phyloP scores from a whole-genome alignment of 2,797 vertebrate genomes.

The Crenuchus spilurus region DNA sequence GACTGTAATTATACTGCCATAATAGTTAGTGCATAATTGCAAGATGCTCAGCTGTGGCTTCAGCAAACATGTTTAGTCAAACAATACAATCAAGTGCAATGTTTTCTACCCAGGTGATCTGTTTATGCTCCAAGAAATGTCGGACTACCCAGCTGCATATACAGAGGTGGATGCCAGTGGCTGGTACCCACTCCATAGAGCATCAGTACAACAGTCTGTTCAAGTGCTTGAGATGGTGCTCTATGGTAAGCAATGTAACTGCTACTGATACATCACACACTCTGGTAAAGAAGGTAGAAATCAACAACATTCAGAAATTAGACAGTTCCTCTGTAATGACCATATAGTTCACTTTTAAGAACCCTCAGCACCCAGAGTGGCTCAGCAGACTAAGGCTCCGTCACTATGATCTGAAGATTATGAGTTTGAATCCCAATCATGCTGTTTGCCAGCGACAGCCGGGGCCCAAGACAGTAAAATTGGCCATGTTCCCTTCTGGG shows the following conservation, averaged over 20 bases:
- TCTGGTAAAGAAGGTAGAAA: background rate
- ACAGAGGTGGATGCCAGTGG: constrained; percentile 82
- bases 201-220: constrained; percentile 75
- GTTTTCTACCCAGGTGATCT: constrained; percentile 74
- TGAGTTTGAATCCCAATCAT: too few relatives aligned
- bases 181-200: constrained; percentile 85
- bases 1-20: background rate
- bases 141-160: constrained; percentile 77
- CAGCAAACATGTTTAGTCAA: background rate
- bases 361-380: too few relatives aligned
- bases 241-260: constrained; percentile 69
- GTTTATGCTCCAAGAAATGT: constrained; percentile 78
- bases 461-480: too few relatives aligned
- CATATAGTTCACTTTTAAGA: too few relatives aligned
- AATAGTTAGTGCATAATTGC: background rate
- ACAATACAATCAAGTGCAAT: background rate
- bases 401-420: too few relatives aligned
- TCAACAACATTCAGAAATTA: background rate
- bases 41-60: background rate
- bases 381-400: too few relatives aligned
- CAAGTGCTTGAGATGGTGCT: constrained; percentile 84
- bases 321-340: background rate
- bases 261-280: background rate
- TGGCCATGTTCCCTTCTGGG: too few relatives aligned
- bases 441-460: too few relatives aligned